These are phyloP conservation scores for Tragelaphus buxtoni DNA, from an alignment of 2,113 vertebrate species.

Conservation along the genomic window DNA sequence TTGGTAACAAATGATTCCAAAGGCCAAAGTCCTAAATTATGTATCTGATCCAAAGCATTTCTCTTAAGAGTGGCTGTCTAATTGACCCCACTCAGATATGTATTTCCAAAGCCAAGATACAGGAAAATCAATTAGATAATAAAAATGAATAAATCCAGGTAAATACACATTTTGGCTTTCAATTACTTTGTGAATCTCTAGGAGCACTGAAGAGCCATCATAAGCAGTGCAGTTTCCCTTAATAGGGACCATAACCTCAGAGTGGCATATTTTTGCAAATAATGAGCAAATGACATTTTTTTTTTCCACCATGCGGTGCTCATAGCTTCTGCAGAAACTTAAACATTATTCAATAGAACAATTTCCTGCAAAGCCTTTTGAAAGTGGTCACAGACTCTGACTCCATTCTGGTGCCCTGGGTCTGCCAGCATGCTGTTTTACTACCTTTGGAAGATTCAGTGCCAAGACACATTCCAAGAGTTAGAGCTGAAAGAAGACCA, in stretches of 20 bases:
- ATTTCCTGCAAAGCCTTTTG: conserved; percentile 60
- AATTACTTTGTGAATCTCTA: not conserved
- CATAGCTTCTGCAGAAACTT: conserved; percentile 43
- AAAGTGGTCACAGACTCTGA: conserved; percentile 12
- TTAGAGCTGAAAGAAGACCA: not conserved
- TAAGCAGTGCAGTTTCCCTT: not conserved
- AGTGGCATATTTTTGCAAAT: not conserved
- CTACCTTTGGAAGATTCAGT: not conserved
- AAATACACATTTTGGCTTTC: conserved; percentile 25
- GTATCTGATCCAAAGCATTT: not conserved
- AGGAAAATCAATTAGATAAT: conserved; percentile 23
- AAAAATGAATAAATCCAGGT: conserved; percentile 1
- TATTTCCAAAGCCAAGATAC: conserved; percentile 11
- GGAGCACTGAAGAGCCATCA: not conserved
- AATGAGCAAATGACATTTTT: not conserved
- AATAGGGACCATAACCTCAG: not conserved
- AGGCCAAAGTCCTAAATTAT: not conserved
- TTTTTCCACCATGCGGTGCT: conserved; percentile 3
- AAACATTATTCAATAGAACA: conserved; percentile 57
- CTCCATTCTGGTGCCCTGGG: not conserved
- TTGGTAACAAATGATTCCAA: not conserved
- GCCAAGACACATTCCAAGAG: not conserved
- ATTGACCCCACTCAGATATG: not conserved
- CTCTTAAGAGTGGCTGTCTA: not conserved
- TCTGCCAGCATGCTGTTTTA: conserved; percentile 45